Percentiles rank a stretch among this genome's conserved stretches.
Conservation (phyloP, 2,797 vertebrate genomes). For the Sternarchorhynchus goeldii region DNA sequence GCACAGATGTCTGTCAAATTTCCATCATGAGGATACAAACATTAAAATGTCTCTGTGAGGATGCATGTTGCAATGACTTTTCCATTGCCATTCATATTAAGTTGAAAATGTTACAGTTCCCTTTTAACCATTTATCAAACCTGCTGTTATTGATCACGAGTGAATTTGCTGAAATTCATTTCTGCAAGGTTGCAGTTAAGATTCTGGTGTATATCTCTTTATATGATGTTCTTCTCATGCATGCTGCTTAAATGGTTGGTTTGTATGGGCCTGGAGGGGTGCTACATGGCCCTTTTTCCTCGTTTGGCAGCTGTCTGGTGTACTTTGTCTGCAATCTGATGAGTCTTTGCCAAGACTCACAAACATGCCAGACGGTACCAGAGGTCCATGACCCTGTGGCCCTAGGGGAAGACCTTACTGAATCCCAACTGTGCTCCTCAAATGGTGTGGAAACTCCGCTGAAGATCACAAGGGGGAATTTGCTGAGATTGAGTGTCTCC, state of each 20-base stretch:
- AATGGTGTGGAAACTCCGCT: background rate
- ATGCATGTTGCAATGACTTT: background rate
- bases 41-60: background rate
- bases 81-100: no score
- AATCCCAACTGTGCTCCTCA: background rate
- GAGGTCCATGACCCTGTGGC: constrained; percentile 30
- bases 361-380: constrained; percentile 51
- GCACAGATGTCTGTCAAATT: no score
- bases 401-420: constrained; percentile 15
- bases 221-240: background rate
- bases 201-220: background rate
- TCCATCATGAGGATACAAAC: no score
- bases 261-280: constrained; percentile 25
- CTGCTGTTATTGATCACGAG: background rate
- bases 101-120: background rate
- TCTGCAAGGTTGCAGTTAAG: background rate
- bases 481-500: background rate
- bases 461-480: background rate
- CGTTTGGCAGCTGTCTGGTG: constrained; percentile 51
- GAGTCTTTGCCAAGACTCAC: constrained; percentile 54
- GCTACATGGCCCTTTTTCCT: constrained; percentile 39
- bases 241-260: constrained; percentile 17
- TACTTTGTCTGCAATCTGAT: constrained; percentile 53
- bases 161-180: background rate
- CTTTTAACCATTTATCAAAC: no score